These are phyloP conservation scores for Antennarius striatus DNA, from an alignment of 2,113 vertebrate genomes.

Conservation along the genomic window DNA sequence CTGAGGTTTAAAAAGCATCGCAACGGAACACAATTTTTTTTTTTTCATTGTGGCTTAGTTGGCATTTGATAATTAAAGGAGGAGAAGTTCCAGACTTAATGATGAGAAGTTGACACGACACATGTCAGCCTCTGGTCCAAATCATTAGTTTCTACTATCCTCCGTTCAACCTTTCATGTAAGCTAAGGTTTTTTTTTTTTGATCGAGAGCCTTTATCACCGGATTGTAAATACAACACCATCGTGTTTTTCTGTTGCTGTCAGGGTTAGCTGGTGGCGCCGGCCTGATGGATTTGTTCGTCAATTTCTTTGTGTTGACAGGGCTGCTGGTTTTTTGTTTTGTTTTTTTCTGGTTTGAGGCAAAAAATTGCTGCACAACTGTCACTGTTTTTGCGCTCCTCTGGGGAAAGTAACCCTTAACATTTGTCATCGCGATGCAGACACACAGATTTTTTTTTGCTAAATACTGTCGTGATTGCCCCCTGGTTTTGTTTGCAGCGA, in stretches of 20 bases:
- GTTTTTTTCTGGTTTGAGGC: slow-evolving; percentile 14
- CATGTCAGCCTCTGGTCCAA: slow-evolving; percentile 46
- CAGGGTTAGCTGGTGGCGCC: slow-evolving; percentile 49
- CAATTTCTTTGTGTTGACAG: slow-evolving; percentile 28
- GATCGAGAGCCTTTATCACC: slow-evolving; percentile 52
- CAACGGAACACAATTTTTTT: not conserved
- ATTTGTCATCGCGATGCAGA: slow-evolving; percentile 37
- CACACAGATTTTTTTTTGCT: not conserved
- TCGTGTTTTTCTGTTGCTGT: slow-evolving; percentile 51
- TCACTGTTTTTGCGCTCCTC: slow-evolving; percentile 28
- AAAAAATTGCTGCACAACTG: slow-evolving; percentile 18
- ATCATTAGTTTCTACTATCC: slow-evolving; percentile 65
- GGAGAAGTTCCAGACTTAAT: slow-evolving; percentile 43
- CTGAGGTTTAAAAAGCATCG: slow-evolving; percentile 29
- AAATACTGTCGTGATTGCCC: no score
- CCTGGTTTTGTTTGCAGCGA: no score
- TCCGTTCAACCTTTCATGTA: slow-evolving; percentile 51
- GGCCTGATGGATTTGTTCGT: slow-evolving; percentile 50
- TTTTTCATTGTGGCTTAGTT: slow-evolving; percentile 14
- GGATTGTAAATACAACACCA: slow-evolving; percentile 53
- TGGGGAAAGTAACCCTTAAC: slow-evolving; percentile 30
- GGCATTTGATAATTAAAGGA: slow-evolving; percentile 42
- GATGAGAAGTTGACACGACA: slow-evolving; percentile 42
- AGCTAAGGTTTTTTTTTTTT: slow-evolving; percentile 33
- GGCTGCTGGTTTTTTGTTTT: slow-evolving; percentile 2